Evolutionary conservation across 2,888 invertebrate genomes (phyloP), one percentile per base, ranked within the genome.

Genomic region (Ormia ochracea): DNA sequence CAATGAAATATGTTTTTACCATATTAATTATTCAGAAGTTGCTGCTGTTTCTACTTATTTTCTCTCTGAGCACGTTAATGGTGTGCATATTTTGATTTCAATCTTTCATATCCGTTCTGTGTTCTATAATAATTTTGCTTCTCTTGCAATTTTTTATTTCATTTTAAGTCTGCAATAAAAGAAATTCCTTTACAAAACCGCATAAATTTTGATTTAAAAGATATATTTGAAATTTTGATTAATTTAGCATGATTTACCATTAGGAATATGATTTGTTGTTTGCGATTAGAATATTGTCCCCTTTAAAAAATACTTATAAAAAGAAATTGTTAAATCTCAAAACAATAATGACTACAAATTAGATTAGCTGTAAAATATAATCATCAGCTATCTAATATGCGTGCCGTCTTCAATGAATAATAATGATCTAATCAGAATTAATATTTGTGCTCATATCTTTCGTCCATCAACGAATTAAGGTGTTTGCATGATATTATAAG

Each of bases 61-160:
- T 17, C 10, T 14, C 36, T 58, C n/a, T 36, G 19, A 68, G 45
- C 72, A 72, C 70, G 48, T 52, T 74, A 74, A 69, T 79, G 63
- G 58, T 65, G 65, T 70, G 65, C 69, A 74, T 79, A 69, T 65
- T 79, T 70, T 79, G 74, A 79, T 79, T 70, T 59, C 50, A 65
- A 79, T 79, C 79, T 79, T 50, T 50, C 52, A 59, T 75, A 70
- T 79, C 79, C 79, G 79, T 79, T 79, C 69, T 66, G 41, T 75
- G 69, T 79, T 70, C 36, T 70, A 75, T 75, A 70, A 70, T 70
- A 58, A 79, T 69, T 58, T 78, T 19, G 14, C 5, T 31, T 56
- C 14, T 33, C 4, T 58, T 41, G 38, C 28, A 17, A 26, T 12
- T 48, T 17, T 21, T 65, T 41, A 9, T 45, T 31, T 65, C 12